These are phyloP conservation scores for Bombus confusus DNA, from an alignment of 1,140 invertebrate genomes.

Conservation along the genomic window DNA sequence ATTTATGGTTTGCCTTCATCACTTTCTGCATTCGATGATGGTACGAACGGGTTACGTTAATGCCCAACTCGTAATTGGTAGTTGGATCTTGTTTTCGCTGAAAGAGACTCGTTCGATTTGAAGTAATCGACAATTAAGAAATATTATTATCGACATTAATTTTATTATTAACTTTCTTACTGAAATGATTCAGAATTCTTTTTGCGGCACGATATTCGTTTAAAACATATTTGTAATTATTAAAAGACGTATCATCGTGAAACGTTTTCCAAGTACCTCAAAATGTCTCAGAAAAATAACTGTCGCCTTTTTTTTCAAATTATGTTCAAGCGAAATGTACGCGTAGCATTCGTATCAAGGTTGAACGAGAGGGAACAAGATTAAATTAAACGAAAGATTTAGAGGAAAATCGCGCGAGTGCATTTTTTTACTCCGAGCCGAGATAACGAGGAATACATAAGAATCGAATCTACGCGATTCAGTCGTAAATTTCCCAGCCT, in stretches of 20 bases:
- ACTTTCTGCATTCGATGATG: neutral
- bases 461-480: neutral
- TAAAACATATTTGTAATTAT: too few relatives aligned
- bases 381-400: neutral
- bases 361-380: neutral
- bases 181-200: neutral
- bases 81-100: neutral
- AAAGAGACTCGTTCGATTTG: neutral
- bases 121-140: neutral
- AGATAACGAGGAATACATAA: neutral
- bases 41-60: neutral
- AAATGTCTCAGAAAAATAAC: neutral
- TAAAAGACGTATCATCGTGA: too few relatives aligned
- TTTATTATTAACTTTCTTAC: neutral
- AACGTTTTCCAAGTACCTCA: too few relatives aligned
- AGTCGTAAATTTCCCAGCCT: neutral
- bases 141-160: neutral
- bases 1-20: conserved; percentile 15
- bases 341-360: neutral
- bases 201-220: too few relatives aligned
- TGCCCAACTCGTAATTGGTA: neutral
- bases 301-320: neutral
- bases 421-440: neutral
- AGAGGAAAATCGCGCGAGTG: neutral
- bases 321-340: neutral